Base-by-base conservation (phyloP, 2,888 invertebrate species). In the Protodeltote pygarga region DNA sequence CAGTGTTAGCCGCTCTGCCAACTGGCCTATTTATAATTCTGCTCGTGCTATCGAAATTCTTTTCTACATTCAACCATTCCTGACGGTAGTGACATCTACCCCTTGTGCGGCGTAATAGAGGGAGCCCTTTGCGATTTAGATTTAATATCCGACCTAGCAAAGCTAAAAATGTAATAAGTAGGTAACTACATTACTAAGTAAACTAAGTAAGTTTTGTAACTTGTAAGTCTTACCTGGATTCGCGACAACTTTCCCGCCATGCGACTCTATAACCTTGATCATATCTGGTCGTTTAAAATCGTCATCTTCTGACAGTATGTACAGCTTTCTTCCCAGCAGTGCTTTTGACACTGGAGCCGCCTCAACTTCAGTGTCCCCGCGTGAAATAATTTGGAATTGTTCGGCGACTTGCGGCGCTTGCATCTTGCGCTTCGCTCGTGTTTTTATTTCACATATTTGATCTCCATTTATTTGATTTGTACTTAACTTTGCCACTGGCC, bases 181-280 rank as follows among this genome's bases (percentile, higher is more conserved):
- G n/a, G 9, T 5, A 23, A 10, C 19, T 16, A 23, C 10, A 3
- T 5, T 3, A 5, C 9, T 8, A 17, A n/a, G 5, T 0, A 17
- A 13, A 20, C 16, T 11, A 5, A 3, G 2, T 4, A 9, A 5
- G 2, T 24, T 23, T 1, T 21, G 3, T 23, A 38, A 5, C 14
- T 6, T 6, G 3, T 15, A 13, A 11, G n/a, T 13, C 62, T 73
- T 48, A 89, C 90, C 84, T 11, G 69, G 57, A 66, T 87, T 85
- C 39, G 83, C 82, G 3, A 87, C 86, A 34, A 81, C 77, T 32
- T 65, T 84, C 2, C 90, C 92, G 2, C 86, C 79, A 16, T 91
- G 91, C 5, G 83, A 77, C 47, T 76, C 71, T 3, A 92, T 73
- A 6, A 89, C 80, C 34, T 66, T 69, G 5, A 74, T 68, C 33